A percentile compares a stretch with the other conserved stretches of the same genome.
phyloP scores from a whole-genome alignment of 2,888 invertebrate genomes.

The Mythimna pallens region DNA sequence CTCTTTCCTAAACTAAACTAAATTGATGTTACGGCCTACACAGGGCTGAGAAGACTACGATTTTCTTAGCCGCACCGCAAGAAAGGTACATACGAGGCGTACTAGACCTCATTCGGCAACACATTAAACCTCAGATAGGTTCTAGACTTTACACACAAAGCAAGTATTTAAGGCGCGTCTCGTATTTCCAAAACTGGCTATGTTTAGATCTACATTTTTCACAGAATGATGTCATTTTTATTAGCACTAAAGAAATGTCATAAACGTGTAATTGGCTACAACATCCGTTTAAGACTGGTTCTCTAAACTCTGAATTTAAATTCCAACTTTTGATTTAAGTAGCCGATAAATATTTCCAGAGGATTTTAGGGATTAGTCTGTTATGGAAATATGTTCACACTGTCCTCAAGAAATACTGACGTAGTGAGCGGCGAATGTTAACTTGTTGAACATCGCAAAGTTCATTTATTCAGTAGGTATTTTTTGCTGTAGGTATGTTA shows the following conservation, averaged over 20 bases:
- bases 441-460: constrained; percentile 42
- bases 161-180: constrained; percentile 47
- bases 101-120: too few relatives aligned
- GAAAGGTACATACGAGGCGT: too few relatives aligned
- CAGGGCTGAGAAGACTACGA: too few relatives aligned
- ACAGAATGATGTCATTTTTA: constrained; percentile 56
- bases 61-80: too few relatives aligned
- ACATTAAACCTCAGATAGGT: not conserved
- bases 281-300: constrained; percentile 54
- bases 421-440: constrained; percentile 55
- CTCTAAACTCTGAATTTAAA: constrained; percentile 12
- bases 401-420: constrained; percentile 42
- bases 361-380: constrained; percentile 6
- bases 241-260: constrained; percentile 42
- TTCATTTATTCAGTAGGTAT: constrained; percentile 52
- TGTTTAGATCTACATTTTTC: constrained; percentile 35
- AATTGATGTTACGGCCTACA: too few relatives aligned
- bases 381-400: constrained; percentile 24
- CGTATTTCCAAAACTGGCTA: constrained; percentile 31
- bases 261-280: constrained; percentile 21
- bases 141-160: not conserved
- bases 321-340: not conserved
- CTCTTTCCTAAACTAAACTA: too few relatives aligned
- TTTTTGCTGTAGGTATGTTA: constrained; percentile 61
- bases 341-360: not conserved